A percentile compares a stretch with the other conserved stretches of the same genome.
phyloP scores from a whole-genome alignment of 1,140 invertebrate genomes.

The Aphis gossypii region DNA sequence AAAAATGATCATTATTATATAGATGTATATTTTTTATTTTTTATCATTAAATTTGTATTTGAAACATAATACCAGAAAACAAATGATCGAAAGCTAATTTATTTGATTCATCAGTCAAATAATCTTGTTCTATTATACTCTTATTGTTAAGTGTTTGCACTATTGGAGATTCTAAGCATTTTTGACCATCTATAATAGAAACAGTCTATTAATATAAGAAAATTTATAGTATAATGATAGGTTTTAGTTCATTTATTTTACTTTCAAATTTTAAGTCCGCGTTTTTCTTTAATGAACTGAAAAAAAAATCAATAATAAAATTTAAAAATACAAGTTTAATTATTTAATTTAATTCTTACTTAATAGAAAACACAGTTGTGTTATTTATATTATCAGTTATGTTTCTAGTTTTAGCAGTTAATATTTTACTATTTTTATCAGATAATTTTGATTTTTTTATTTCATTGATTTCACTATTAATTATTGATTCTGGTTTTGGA shows the following conservation, averaged over 20 bases:
- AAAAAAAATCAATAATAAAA: not conserved
- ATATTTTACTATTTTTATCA: not conserved
- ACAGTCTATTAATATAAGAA: not conserved
- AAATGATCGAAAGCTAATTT: slow-evolving; percentile 34
- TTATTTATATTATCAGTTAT: not conserved
- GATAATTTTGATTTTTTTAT: not conserved
- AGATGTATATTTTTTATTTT: not conserved
- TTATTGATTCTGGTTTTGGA: not conserved
- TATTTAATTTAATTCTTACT: not conserved
- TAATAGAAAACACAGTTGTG: not conserved
- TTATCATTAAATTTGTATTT: not conserved
- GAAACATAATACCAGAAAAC: slow-evolving; percentile 12
- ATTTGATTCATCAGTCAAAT: not conserved
- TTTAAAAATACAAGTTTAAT: not conserved
- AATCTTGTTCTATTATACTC: not conserved
- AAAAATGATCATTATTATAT: not conserved
- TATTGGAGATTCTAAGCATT: not conserved
- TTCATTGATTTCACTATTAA: slow-evolving; percentile 16
- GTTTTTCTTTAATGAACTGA: not conserved
- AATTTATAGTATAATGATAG: not conserved
- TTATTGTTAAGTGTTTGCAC: not conserved
- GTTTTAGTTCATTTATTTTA: not conserved
- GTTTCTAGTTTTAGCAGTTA: not conserved
- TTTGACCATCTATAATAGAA: not conserved
- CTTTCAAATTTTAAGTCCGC: not conserved